Base-by-base conservation (phyloP, 2,888 invertebrate genomes). In the Stenoptilia bipunctidactyla region DNA sequence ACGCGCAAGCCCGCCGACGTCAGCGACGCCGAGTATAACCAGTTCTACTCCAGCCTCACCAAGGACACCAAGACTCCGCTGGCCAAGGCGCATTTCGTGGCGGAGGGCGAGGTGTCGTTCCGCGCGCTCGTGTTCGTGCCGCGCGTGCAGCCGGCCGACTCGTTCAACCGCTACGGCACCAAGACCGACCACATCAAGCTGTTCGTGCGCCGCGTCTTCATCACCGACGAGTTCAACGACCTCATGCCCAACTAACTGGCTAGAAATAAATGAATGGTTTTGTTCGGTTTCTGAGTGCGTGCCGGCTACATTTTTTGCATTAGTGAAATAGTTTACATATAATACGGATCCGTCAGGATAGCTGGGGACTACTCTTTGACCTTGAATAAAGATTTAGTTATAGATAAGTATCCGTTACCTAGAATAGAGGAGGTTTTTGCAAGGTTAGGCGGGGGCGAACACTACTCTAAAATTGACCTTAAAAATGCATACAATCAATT, bases 101-200 rank as follows among this genome's bases (percentile, higher is more conserved):
- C 99, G 15, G 99, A 99, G 83, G 99, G 99, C 47, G 99, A 99
- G 86, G 98, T 99, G 5, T 96, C 97, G 5, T 99, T 99, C 87
- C 98, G 97, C 72, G 94, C 98, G 42, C 88, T 99, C 49, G 85
- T 99, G 45, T 99, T 92, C 82, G 91, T 99, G 47, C 98, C 98
- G 35, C 91, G 91, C 68, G 88, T 89, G 27, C 94, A 97, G 63
- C 97, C 98, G 1, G 86, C 90, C 8, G 98, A 99, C 69, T 92
- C 92, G 56, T 98, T 99, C 88, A 96, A 96, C 79, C 90, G 91
- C 65, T 98, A 98, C 70, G 98, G 98, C 55, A 93, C 96, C 50
- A 93, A 93, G 66, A 90, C 92, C 2, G 97, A 98, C 71, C 92
- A 95, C 75, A 97, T 98, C 61, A 98, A 98, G 86, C 87, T 99